phyloP scores from a whole-genome alignment of 2,888 invertebrate species.

The Pammene aurita region DNA sequence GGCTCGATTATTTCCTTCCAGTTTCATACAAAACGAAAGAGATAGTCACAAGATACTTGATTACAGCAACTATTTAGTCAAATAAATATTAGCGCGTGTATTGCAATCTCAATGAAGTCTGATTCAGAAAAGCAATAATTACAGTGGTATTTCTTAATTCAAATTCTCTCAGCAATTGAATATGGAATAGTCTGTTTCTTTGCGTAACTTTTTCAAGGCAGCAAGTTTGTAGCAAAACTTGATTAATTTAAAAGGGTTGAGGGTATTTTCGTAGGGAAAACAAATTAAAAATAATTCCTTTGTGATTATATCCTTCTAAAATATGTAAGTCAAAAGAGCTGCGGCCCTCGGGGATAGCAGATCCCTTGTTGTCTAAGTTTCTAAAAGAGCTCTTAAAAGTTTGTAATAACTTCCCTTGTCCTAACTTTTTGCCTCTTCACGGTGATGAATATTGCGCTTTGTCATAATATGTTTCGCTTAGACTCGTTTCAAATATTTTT shows the following conservation, averaged over 20 bases:
- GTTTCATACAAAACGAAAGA: conserved; percentile 35
- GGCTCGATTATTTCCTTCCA: conserved; percentile 43
- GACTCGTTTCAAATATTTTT: conserved; percentile 23
- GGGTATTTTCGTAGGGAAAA: background rate
- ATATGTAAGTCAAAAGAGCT: background rate
- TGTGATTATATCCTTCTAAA: conserved; percentile 1
- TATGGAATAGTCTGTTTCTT: no score
- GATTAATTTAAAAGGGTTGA: background rate
- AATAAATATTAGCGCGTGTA: background rate
- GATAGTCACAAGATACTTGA: conserved; percentile 21
- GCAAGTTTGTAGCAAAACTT: background rate
- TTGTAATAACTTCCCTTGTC: conserved; percentile 36
- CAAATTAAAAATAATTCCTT: conserved; percentile 3
- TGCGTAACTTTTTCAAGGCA: no score
- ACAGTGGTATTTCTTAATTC: background rate
- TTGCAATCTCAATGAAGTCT: background rate
- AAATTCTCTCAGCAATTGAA: background rate
- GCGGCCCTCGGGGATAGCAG: background rate
- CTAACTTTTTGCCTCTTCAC: conserved; percentile 18
- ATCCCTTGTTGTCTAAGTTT: conserved; percentile 17
- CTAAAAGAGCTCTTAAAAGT: conserved; percentile 35
- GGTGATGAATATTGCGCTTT: conserved; percentile 36
- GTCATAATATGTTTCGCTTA: conserved; percentile 31
- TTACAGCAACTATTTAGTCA: conserved; percentile 11
- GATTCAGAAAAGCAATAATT: conserved; percentile 1